phyloP scores from a whole-genome alignment of 2,797 vertebrate species.

The Buceros bicornis region DNA sequence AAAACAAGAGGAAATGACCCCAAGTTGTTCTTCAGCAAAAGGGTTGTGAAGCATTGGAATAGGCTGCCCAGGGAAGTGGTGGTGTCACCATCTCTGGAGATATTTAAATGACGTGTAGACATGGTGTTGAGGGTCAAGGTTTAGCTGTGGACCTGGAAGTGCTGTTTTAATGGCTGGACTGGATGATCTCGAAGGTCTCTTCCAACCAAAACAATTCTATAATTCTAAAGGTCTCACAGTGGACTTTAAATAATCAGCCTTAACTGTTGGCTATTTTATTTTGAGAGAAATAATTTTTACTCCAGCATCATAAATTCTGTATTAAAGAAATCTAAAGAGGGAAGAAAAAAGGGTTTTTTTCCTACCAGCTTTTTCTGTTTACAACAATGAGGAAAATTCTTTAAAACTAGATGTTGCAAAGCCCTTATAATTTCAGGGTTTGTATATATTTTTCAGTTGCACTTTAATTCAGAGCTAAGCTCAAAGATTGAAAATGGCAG shows the following conservation, averaged over 20 bases:
- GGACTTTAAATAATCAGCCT: background rate
- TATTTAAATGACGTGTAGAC: no score
- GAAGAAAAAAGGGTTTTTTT: background rate
- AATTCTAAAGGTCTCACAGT: fast-evolving
- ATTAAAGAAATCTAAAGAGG: background rate
- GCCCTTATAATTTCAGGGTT: background rate
- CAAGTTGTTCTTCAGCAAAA: no score
- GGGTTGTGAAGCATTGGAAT: no score
- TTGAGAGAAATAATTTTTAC: background rate
- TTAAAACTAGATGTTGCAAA: background rate
- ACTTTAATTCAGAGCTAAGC: background rate
- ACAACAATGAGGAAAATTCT: background rate
- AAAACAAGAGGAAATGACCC: no score
- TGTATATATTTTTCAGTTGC: background rate
- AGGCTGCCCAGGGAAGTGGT: no score
- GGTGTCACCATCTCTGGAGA: no score
- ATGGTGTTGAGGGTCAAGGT: no score
- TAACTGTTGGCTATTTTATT: background rate
- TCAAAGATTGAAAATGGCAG: background rate
- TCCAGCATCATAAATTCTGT: background rate
- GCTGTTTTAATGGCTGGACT: no score
- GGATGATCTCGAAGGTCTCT: no score
- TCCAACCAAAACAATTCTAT: no score
- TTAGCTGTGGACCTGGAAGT: no score
- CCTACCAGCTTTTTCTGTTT: background rate